Percentiles rank a stretch among this genome's conserved stretches.
Evolutionary conservation across 2,888 invertebrate species (phyloP).

Genomic region (Schizotus pectinicornis): DNA sequence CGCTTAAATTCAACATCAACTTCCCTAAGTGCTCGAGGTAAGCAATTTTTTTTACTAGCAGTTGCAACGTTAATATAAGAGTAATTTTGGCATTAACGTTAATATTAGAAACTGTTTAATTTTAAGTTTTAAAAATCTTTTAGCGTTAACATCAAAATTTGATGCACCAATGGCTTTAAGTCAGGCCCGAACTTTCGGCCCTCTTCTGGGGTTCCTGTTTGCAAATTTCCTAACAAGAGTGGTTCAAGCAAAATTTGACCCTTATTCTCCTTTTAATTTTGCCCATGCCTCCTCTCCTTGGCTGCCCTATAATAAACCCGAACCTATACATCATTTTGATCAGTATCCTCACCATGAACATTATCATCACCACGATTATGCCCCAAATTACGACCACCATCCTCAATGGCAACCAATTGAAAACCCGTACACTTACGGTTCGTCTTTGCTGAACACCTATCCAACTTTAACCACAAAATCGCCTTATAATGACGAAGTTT

Average conservation of each 20-base stretch:
- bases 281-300: constrained; percentile 39
- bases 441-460: constrained; percentile 10
- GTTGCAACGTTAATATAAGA: not conserved
- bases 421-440: constrained; percentile 25
- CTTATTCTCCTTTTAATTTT: constrained; percentile 27
- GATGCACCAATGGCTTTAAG: constrained; percentile 3
- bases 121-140: not conserved
- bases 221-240: constrained; percentile 40
- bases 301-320: constrained; percentile 32
- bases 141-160: not conserved
- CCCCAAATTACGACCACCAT: constrained; percentile 4
- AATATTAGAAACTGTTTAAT: not conserved
- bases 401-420: constrained; percentile 35
- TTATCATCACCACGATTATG: no score
- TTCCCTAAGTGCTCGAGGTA: constrained; percentile 4
- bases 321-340: constrained; percentile 19
- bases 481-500: constrained; percentile 8
- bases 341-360: constrained; percentile 4
- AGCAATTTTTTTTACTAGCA: constrained; percentile 1
- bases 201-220: constrained; percentile 39
- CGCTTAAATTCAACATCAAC: constrained; percentile 5
- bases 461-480: constrained; percentile 13
- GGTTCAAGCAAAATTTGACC: constrained; percentile 37
- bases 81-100: constrained; percentile 6
- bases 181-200: constrained; percentile 32